These are phyloP conservation scores for Struthidea cinerea DNA, from an alignment of 2,113 vertebrate genomes.

Conservation along the genomic window DNA sequence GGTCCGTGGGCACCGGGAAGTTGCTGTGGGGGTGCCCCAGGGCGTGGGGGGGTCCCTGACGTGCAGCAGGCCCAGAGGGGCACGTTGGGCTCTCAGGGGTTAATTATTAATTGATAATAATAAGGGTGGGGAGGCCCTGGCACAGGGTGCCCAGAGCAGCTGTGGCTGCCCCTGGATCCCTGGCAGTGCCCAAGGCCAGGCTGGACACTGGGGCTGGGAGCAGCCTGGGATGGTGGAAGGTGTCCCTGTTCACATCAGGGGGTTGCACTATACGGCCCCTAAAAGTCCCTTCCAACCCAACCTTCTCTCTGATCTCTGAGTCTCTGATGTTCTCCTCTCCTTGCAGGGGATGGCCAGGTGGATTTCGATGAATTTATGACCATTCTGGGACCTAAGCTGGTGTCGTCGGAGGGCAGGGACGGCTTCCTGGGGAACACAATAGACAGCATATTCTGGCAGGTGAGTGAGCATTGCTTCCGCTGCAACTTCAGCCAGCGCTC, in stretches of 20 bases:
- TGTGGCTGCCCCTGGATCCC: not conserved
- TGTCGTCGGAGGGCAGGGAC: constrained; percentile 91
- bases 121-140: not conserved
- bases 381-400: constrained; percentile 93
- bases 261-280: not conserved
- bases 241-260: not conserved
- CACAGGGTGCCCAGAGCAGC: not conserved
- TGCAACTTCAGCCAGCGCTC: not conserved
- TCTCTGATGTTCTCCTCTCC: not conserved
- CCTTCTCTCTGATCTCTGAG: not conserved
- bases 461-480: constrained; percentile 29
- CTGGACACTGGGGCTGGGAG: not conserved
- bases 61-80: not conserved
- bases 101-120: not conserved
- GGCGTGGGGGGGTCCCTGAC: rapidly evolving
- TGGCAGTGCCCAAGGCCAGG: not conserved
- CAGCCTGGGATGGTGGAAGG: rapidly evolving
- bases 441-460: constrained; percentile 99
- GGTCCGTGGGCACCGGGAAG: rapidly evolving
- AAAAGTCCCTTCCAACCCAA: not conserved
- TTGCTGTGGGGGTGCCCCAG: not conserved
- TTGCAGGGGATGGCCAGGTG: constrained; percentile 92
- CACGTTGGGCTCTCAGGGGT: not conserved
- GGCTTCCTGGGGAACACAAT: constrained; percentile 95
- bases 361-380: constrained; percentile 99